Percentiles rank a stretch among this genome's conserved stretches.
phyloP scores from a whole-genome alignment of 92 coral and sea anemone species.

The Montipora capitata region DNA sequence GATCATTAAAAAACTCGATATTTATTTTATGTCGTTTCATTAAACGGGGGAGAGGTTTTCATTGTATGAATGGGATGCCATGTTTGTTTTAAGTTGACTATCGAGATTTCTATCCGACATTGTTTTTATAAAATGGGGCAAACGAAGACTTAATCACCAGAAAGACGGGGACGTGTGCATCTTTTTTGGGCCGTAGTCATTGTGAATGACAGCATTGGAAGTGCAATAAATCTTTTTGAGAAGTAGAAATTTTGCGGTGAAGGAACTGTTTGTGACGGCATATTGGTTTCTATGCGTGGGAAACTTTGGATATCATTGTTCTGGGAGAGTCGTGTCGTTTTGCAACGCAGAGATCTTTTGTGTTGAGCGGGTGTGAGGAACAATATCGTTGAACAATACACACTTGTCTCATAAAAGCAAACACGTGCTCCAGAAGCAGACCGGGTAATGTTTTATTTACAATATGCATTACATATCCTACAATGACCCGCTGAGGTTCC shows the following conservation, averaged over 20 bases:
- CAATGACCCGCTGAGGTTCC: conserved; percentile 34
- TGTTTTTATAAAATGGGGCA: no score
- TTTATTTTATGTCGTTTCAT: no score
- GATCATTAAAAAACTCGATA: no score
- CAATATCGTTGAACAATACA: conserved; percentile 43
- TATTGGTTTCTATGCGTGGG: conserved; percentile 48
- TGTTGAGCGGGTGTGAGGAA: conserved; percentile 37
- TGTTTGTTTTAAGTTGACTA: no score
- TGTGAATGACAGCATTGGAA: not conserved
- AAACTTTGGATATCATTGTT: conserved; percentile 40
- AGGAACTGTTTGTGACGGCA: not conserved
- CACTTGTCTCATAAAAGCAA: conserved; percentile 75
- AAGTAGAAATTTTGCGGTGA: conserved; percentile 23
- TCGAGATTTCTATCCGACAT: no score
- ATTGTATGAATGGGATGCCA: no score
- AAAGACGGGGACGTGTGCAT: no score
- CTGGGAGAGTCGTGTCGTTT: conserved; percentile 19
- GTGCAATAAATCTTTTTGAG: not conserved
- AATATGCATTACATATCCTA: conserved; percentile 28
- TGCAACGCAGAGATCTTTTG: conserved; percentile 34
- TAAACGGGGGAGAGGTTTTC: no score
- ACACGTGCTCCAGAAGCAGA: conserved; percentile 73
- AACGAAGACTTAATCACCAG: no score
- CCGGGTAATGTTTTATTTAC: conserved; percentile 73
- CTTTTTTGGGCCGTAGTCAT: not conserved